Percentiles rank a stretch among this genome's conserved stretches.
phyloP scores from a whole-genome alignment of 30 jellyfish, hydroid and myxozoan species.

The Cassiopea andromeda region DNA sequence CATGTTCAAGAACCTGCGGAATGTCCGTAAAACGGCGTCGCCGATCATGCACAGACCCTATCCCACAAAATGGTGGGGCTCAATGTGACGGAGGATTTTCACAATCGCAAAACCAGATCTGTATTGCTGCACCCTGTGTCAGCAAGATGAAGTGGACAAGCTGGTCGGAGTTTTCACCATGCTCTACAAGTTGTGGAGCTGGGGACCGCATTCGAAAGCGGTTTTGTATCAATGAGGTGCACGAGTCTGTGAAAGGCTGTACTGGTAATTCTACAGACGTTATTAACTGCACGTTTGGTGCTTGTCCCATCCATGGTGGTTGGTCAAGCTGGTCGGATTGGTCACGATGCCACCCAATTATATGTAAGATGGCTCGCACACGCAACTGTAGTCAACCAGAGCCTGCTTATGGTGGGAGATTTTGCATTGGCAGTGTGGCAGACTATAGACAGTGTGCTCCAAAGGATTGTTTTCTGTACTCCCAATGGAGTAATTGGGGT shows the following conservation, averaged over 20 bases:
- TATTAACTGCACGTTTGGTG: conserved; percentile 42
- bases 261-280: conserved; percentile 67
- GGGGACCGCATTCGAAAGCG: conserved; percentile 83
- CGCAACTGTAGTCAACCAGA: conserved; percentile 80
- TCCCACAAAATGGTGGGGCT: conserved; percentile 81
- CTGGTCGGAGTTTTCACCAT: conserved; percentile 86
- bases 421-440: conserved; percentile 68
- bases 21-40: conserved; percentile 84
- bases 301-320: conserved; percentile 79
- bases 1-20: conserved; percentile 90
- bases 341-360: conserved; percentile 82
- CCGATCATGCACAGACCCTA: conserved; percentile 88
- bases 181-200: conserved; percentile 75
- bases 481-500: conserved; percentile 92
- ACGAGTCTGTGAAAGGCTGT: conserved; percentile 71
- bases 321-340: conserved; percentile 95
- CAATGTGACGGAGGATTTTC: conserved; percentile 85
- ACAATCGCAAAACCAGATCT: conserved; percentile 73
- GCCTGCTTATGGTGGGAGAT: conserved; percentile 74
- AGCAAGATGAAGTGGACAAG: conserved; percentile 69
- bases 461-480: conserved; percentile 65
- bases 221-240: conserved; percentile 70
- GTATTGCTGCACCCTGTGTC: conserved; percentile 79
- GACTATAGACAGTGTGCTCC: conserved; percentile 64
- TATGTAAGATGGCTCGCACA: conserved; percentile 75